A percentile compares a stretch with the other conserved stretches of the same genome.
Evolutionary conservation across 2,797 vertebrate genomes (phyloP).

Genomic region (Sphenopsis melanotis): DNA sequence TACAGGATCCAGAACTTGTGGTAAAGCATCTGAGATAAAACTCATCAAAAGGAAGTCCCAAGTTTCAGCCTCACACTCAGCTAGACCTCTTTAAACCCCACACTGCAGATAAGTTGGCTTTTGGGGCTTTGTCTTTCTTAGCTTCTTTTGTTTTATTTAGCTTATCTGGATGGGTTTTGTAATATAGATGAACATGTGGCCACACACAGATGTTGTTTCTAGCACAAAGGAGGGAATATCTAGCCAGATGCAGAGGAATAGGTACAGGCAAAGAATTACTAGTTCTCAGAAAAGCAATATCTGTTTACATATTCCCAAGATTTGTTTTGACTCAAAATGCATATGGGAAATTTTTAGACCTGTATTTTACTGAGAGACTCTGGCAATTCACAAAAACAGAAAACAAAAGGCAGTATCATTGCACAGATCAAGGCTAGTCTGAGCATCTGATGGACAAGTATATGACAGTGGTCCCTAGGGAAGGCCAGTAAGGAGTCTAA

Average conservation of each 20-base stretch:
- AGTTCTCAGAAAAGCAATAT: not conserved
- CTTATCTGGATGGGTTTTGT: not conserved
- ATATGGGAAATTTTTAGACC: not conserved
- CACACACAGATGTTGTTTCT: not conserved
- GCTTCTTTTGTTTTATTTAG: not conserved
- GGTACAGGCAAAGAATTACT: not conserved
- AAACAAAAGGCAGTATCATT: not conserved
- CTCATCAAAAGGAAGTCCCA: not conserved
- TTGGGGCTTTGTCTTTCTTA: not conserved
- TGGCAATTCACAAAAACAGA: not conserved
- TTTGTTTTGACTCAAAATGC: not conserved
- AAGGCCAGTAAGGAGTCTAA: not conserved
- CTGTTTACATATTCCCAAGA: not conserved
- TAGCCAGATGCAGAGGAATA: not conserved
- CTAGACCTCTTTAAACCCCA: not conserved
- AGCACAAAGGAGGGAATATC: not conserved
- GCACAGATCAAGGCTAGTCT: not conserved
- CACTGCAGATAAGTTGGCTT: rapidly evolving
- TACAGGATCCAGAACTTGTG: not conserved
- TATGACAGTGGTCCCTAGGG: not conserved
- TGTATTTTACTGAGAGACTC: not conserved
- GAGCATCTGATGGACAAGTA: not conserved
- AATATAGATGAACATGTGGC: not conserved
- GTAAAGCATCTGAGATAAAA: not conserved
- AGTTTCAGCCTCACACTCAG: not conserved